Evolutionary conservation across 2,113 vertebrate species (phyloP).

Genomic region (Mus pahari): DNA sequence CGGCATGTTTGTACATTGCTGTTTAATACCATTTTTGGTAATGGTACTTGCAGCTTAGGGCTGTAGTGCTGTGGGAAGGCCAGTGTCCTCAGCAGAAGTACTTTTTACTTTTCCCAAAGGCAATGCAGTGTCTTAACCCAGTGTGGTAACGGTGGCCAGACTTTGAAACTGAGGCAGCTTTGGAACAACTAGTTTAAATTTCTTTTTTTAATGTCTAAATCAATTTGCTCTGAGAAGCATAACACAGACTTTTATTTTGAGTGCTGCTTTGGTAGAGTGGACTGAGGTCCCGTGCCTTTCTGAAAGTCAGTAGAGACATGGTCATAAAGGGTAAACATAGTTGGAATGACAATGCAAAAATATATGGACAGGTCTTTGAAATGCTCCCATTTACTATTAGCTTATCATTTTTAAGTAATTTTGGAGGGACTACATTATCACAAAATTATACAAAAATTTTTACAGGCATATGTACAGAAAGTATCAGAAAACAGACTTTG

Average conservation of each 20-base stretch:
- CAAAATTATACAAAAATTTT: constrained; percentile 96
- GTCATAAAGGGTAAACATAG: not conserved
- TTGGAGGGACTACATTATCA: constrained; percentile 93
- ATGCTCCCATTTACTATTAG: constrained; percentile 74
- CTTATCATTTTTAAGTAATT: constrained; percentile 91
- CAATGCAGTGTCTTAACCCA: not conserved
- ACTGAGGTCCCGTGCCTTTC: not conserved
- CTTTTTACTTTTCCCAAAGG: not conserved
- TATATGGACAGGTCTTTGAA: constrained; percentile 55
- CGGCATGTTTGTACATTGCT: constrained; percentile 70
- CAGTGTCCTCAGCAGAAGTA: not conserved
- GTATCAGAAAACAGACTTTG: constrained; percentile 90
- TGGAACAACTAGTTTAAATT: constrained; percentile 18
- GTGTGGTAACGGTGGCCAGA: not conserved
- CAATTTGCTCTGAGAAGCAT: constrained; percentile 29
- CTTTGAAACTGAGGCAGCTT: not conserved
- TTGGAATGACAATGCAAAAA: constrained; percentile 37
- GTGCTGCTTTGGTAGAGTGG: not conserved
- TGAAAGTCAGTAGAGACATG: not conserved
- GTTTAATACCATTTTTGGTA: not conserved
- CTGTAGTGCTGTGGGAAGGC: rapidly evolving
- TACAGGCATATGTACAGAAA: constrained; percentile 91
- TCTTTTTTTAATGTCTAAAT: not conserved
- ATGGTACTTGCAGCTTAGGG: not conserved
- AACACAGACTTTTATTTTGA: not conserved